These are phyloP conservation scores for Microplitis manilae DNA, from an alignment of 2,888 invertebrate genomes.

Conservation along the genomic window DNA sequence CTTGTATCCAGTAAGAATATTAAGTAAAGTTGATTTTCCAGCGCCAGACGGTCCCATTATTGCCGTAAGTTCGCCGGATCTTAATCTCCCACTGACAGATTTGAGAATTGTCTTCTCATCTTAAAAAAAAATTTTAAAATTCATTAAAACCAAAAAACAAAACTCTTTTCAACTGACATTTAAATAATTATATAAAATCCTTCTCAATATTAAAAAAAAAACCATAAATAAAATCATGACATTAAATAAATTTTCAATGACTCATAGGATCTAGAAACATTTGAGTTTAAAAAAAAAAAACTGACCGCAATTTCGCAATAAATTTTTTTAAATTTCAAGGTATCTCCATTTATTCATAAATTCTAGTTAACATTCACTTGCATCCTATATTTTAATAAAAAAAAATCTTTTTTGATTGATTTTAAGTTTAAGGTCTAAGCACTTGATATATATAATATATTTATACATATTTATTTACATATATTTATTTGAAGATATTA, in stretches of 20 bases:
- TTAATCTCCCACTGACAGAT: conserved; percentile 89
- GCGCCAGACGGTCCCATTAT: conserved; percentile 98
- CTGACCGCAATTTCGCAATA: not conserved
- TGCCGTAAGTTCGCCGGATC: conserved; percentile 93
- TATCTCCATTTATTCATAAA: not conserved
- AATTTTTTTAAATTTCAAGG: not conserved
- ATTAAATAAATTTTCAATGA: not conserved
- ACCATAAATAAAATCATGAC: not conserved
- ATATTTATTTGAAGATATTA: not conserved
- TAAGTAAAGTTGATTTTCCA: conserved; percentile 93
- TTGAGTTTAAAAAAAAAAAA: not conserved
- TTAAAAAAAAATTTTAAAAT: conserved; percentile 70
- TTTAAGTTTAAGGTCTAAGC: not conserved
- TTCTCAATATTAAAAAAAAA: not conserved
- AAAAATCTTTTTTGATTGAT: not conserved
- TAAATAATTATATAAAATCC: not conserved
- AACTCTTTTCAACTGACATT: not conserved
- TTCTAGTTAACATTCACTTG: not conserved
- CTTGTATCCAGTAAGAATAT: conserved; percentile 96
- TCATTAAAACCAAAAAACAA: not conserved
- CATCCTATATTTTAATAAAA: not conserved
- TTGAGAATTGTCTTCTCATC: conserved; percentile 91
- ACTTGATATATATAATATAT: not conserved
- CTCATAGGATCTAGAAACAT: not conserved
- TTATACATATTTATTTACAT: too few relatives aligned